Evolutionary conservation across 2,888 invertebrate species (phyloP), one percentile per base, ranked within the genome.

Genomic region (Tethea ocularis): DNA sequence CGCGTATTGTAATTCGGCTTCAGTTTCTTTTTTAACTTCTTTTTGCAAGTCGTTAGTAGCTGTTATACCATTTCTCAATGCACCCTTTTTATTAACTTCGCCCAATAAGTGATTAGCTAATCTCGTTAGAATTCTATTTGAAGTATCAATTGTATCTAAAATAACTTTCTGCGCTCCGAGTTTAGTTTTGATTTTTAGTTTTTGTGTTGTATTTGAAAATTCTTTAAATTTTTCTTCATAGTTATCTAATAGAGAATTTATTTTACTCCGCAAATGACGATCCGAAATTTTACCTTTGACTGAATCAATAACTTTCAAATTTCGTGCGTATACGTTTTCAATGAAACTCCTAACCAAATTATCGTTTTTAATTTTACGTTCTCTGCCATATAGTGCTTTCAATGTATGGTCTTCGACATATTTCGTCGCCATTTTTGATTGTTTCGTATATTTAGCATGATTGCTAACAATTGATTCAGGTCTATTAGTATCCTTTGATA

Each of bases 81-180:
- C 41, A 0, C 63, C 67, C 11, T 61, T 69, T 7, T 58, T 62
- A 4, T 72, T 68, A 61, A 80, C 62, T 26, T 80, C 73, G 0
- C 64, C 65, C 0, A 75, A 53, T 41, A 87, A 60, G 23, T 75
- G 74, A 24, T 82, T 80, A 0, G 81, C 54, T 0, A 88, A 51
- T 6, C 83, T 67, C 2, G 62, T 77, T 8, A 86, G 38, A 2
- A 86, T 75, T 6, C 66, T 65, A 55, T 82, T 77, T 0, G 87
- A 87, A 0, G 79, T 79, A 1, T 86, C 82, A 1, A 88, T 76
- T 0, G 78, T 79, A 38, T 88, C 84, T 0, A 87, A 60, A 10
- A 89, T 71, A 0, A 84, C 86, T 52, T 84, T 87, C 56, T 86
- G 78, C 0, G 67, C 62, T 0, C 86, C 87, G 0, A 82, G 56